These are phyloP conservation scores for Eupeodes luniger DNA, from an alignment of 2,888 invertebrate species.

Conservation along the genomic window DNA sequence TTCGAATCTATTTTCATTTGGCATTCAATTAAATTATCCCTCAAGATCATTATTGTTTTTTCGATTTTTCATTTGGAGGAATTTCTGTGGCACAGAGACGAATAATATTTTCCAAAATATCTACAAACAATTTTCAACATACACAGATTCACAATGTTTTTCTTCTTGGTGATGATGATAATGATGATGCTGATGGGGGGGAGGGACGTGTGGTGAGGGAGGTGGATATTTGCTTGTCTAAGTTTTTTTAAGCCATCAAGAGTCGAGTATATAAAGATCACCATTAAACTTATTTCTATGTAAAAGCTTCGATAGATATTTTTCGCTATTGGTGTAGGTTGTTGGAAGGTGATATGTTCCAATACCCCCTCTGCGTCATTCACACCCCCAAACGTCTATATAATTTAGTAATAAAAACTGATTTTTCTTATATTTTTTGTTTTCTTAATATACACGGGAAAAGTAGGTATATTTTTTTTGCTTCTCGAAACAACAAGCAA, in stretches of 20 bases:
- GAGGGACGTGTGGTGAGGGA: no score
- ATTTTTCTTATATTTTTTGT: conserved; percentile 48
- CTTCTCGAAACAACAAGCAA: conserved; percentile 68
- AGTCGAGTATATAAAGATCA: conserved; percentile 44
- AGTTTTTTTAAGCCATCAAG: conserved; percentile 18
- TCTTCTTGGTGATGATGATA: conserved; percentile 4
- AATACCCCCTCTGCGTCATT: conserved; percentile 63
- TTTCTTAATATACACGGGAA: conserved; percentile 42
- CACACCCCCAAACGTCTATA: conserved; percentile 58
- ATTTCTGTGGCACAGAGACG: conserved; percentile 30
- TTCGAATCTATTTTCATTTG: conserved; percentile 67
- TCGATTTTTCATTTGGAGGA: conserved; percentile 38
- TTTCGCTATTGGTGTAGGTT: conserved; percentile 73
- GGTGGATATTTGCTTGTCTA: conserved; percentile 4
- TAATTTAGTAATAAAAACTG: conserved; percentile 66
- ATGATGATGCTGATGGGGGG: no score
- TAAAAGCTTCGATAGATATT: conserved; percentile 63
- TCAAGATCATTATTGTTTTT: conserved; percentile 60
- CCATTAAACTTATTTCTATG: conserved; percentile 37
- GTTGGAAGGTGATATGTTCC: conserved; percentile 76
- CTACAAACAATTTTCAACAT: conserved; percentile 38
- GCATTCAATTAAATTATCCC: conserved; percentile 69
- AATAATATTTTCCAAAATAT: conserved; percentile 72
- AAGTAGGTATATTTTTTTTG: conserved; percentile 52
- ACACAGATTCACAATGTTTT: conserved; percentile 39